Conservation (phyloP, 2,113 vertebrate species). For the Phylloscopus whistleri region DNA sequence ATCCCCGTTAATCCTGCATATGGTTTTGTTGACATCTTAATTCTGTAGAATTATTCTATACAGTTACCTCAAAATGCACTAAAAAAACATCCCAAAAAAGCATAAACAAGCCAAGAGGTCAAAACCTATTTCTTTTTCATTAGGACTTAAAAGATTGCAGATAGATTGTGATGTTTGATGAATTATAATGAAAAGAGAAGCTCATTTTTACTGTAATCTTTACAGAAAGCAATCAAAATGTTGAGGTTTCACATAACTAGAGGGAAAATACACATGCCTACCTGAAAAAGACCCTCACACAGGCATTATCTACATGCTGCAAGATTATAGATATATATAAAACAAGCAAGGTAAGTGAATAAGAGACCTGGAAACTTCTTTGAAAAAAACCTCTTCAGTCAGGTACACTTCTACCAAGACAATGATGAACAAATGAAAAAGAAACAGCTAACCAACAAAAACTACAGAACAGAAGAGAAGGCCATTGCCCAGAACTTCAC, state of each 20-base stretch:
- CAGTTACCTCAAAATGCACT: neutral
- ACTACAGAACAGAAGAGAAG: neutral
- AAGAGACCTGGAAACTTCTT: neutral
- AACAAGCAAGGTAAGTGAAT: neutral
- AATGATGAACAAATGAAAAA: neutral
- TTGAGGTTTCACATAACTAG: neutral
- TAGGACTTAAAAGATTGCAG: neutral
- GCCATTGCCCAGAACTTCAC: neutral
- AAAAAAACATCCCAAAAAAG: neutral
- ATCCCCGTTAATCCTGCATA: neutral
- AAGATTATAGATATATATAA: neutral
- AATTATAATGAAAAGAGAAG: neutral
- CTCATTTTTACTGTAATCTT: neutral
- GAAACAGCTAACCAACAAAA: neutral
- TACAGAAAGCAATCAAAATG: neutral
- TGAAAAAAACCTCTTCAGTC: neutral
- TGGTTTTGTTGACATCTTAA: neutral
- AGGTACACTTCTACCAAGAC: neutral
- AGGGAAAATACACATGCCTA: neutral
- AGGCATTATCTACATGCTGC: neutral
- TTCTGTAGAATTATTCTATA: neutral
- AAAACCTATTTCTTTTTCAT: neutral
- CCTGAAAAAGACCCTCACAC: neutral
- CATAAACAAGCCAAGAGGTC: neutral
- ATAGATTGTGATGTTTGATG: neutral